A percentile compares a stretch with the other conserved stretches of the same genome.
These are phyloP conservation scores for Anastrepha obliqua DNA, from an alignment of 1,140 invertebrate genomes.

Conservation along the genomic window DNA sequence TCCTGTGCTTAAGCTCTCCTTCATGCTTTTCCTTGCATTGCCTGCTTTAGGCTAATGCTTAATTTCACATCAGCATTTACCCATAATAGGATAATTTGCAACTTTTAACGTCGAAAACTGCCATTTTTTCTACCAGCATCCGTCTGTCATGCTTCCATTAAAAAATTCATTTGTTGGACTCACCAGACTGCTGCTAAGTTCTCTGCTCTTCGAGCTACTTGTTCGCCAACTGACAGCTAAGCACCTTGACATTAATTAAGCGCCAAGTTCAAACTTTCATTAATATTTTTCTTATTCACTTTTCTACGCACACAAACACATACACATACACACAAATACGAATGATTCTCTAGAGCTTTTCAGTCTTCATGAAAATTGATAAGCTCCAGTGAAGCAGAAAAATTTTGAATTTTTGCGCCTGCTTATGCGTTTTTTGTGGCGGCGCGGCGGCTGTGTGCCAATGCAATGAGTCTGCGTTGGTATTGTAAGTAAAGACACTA, in stretches of 20 bases:
- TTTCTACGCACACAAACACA: not conserved
- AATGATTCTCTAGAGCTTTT: not conserved
- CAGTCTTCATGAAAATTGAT: constrained; percentile 11
- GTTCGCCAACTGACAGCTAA: constrained; percentile 34
- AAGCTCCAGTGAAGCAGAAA: constrained; percentile 25
- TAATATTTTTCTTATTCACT: constrained; percentile 25
- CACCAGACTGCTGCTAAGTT: not conserved
- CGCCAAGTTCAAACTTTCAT: constrained; percentile 40
- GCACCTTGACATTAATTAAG: constrained; percentile 46
- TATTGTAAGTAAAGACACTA: not conserved
- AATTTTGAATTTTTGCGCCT: not conserved
- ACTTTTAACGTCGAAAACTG: too few relatives aligned
- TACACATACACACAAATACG: not conserved
- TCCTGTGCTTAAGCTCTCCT: too few relatives aligned
- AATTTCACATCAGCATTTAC: too few relatives aligned
- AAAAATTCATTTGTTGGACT: not conserved
- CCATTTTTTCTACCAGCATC: not conserved
- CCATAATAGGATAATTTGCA: too few relatives aligned
- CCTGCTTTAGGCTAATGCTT: too few relatives aligned
- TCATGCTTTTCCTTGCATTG: too few relatives aligned
- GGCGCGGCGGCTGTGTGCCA: not conserved
- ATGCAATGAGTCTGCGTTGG: not conserved
- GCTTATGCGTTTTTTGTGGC: not conserved
- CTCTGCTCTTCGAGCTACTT: not conserved
- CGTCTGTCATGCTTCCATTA: not conserved